A percentile compares a stretch with the other conserved stretches of the same genome.
These are phyloP conservation scores for Todus mexicanus DNA, from an alignment of 2,797 vertebrate genomes.

Conservation along the genomic window DNA sequence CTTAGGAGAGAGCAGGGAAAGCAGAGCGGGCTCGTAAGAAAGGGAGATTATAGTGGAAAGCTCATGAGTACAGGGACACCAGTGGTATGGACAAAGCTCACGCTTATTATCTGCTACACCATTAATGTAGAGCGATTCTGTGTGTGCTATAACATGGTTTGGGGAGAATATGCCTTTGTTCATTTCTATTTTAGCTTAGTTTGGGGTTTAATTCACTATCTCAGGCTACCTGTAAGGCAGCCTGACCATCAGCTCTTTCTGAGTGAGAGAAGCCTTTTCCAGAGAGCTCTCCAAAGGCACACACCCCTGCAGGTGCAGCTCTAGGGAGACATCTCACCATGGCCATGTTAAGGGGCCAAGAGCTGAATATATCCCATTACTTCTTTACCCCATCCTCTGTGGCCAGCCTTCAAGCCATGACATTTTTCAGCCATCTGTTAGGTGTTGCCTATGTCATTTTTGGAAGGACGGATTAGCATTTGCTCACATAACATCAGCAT, in stretches of 20 bases:
- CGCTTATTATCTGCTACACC: neutral
- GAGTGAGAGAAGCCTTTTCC: neutral
- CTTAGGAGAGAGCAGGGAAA: neutral
- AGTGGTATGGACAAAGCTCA: neutral
- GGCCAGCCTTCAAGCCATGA: neutral
- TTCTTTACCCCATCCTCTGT: neutral
- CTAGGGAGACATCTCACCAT: neutral
- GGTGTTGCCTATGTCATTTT: neutral
- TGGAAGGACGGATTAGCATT: neutral
- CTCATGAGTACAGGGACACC: neutral
- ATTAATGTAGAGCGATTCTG: neutral
- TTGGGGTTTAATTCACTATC: neutral
- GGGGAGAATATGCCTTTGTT: neutral
- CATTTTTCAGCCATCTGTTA: neutral
- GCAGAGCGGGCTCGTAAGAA: neutral
- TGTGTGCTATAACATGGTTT: neutral
- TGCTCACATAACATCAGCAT: neutral
- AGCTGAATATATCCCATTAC: neutral
- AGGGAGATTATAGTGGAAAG: neutral
- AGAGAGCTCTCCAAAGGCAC: neutral
- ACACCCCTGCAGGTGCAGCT: neutral
- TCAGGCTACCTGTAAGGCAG: neutral
- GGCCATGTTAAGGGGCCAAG: neutral
- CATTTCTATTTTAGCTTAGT: neutral
- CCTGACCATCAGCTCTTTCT: neutral